phyloP scores from a whole-genome alignment of 2,888 invertebrate genomes.

The Brenthis ino region DNA sequence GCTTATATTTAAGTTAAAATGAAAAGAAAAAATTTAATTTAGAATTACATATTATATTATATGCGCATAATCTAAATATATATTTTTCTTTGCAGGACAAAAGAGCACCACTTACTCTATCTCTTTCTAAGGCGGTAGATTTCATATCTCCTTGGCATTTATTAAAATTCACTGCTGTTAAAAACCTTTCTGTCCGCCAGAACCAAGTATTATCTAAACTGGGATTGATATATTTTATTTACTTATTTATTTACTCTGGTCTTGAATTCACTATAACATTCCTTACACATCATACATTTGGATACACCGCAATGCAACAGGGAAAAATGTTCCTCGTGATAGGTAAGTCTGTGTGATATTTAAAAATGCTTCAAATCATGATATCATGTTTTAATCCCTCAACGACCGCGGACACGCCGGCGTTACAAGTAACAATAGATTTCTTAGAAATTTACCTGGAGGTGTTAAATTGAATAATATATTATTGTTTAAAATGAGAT shows the following conservation, averaged over 20 bases:
- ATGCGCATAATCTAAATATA: background rate
- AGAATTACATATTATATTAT: background rate
- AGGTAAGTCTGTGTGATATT: slow-evolving; percentile 76
- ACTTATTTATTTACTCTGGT: slow-evolving; percentile 97
- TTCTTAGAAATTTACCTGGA: too few relatives aligned
- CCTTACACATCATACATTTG: slow-evolving; percentile 95
- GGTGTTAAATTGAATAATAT: too few relatives aligned
- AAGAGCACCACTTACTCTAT: slow-evolving; percentile 86
- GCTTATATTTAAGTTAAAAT: too few relatives aligned
- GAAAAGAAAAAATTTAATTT: background rate
- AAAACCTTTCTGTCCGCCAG: slow-evolving; percentile 84
- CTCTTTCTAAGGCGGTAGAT: slow-evolving; percentile 84
- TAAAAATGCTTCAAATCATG: too few relatives aligned
- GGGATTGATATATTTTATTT: slow-evolving; percentile 92
- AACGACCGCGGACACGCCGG: too few relatives aligned
- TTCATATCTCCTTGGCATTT: slow-evolving; percentile 73
- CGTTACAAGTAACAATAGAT: too few relatives aligned
- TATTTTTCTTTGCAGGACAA: slow-evolving; percentile 80
- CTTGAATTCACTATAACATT: slow-evolving; percentile 98
- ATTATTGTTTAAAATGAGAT: too few relatives aligned
- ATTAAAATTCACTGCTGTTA: slow-evolving; percentile 85
- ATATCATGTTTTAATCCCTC: too few relatives aligned
- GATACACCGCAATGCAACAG: slow-evolving; percentile 96
- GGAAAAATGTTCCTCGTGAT: slow-evolving; percentile 98
- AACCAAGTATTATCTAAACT: slow-evolving; percentile 84